Conservation (phyloP, 2,797 vertebrate species). For the Schizothorax lantsangensis region DNA sequence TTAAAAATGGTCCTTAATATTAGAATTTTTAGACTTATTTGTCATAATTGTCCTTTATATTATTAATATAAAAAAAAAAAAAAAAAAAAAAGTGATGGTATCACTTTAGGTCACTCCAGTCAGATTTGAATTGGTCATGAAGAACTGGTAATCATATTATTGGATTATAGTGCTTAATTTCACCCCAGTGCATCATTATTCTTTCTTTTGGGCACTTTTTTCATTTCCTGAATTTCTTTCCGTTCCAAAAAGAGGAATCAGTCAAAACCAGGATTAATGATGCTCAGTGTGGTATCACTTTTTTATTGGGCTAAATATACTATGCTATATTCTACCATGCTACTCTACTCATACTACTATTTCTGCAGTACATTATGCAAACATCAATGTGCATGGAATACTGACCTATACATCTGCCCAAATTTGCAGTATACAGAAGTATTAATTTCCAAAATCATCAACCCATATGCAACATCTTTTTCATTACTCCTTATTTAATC, state of each 20-base stretch:
- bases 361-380: background rate
- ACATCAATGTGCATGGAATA: background rate
- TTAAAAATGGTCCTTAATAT: background rate
- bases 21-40: background rate
- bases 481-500: background rate
- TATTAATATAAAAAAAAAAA: background rate
- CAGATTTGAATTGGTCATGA: background rate
- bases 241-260: constrained; percentile 51
- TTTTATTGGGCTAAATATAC: background rate
- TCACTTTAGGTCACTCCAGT: background rate
- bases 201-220: constrained; percentile 6
- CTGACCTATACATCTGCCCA: background rate
- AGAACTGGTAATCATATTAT: background rate
- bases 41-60: background rate
- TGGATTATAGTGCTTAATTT: constrained; percentile 8
- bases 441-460: background rate
- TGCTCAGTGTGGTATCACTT: background rate
- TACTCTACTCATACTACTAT: background rate
- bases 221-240: constrained; percentile 38
- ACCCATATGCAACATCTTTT: background rate
- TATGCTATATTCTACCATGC: background rate
- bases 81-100: background rate
- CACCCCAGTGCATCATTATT: constrained; percentile 22
- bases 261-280: constrained; percentile 3
- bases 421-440: background rate